Conservation (phyloP, 2,888 invertebrate species). For the Acrocera orbiculus region DNA sequence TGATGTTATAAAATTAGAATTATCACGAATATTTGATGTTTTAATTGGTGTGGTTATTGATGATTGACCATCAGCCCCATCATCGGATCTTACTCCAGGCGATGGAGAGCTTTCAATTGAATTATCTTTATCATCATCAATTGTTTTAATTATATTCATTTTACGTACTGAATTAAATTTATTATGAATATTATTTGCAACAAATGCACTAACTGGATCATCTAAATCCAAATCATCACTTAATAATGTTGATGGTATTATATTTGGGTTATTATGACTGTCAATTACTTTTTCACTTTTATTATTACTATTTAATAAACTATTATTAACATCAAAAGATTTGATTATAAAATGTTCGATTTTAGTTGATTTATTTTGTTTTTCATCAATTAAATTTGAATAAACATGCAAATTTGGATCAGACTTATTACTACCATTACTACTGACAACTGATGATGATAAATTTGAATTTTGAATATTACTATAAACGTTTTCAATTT, state of each 20-base stretch:
- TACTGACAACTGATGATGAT: constrained; percentile 6
- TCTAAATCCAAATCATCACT: constrained; percentile 31
- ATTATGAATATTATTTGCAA: constrained; percentile 16
- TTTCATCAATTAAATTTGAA: constrained; percentile 29
- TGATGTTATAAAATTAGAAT: constrained; percentile 40
- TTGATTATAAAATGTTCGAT: too few relatives aligned
- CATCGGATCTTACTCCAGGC: constrained; percentile 1
- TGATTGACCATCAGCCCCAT: constrained; percentile 7
- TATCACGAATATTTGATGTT: constrained; percentile 10
- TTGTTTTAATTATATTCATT: constrained; percentile 1
- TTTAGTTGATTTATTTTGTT: constrained; percentile 11
- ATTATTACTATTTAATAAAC: too few relatives aligned
- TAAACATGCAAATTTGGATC: constrained; percentile 27
- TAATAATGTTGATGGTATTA: constrained; percentile 25
- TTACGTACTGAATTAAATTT: constrained; percentile 6
- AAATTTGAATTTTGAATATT: constrained; percentile 23
- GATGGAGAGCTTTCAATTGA: constrained; percentile 1
- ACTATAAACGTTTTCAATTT: constrained; percentile 30
- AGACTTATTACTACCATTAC: constrained; percentile 14
- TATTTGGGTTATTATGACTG: constrained; percentile 4
- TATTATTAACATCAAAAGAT: too few relatives aligned
- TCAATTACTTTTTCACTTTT: too few relatives aligned
- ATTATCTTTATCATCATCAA: constrained; percentile 9
- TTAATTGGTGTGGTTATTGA: background rate
- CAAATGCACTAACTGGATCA: constrained; percentile 30